Conservation (phyloP, 1,140 invertebrate genomes). For the Drosophila ananassae region DNA sequence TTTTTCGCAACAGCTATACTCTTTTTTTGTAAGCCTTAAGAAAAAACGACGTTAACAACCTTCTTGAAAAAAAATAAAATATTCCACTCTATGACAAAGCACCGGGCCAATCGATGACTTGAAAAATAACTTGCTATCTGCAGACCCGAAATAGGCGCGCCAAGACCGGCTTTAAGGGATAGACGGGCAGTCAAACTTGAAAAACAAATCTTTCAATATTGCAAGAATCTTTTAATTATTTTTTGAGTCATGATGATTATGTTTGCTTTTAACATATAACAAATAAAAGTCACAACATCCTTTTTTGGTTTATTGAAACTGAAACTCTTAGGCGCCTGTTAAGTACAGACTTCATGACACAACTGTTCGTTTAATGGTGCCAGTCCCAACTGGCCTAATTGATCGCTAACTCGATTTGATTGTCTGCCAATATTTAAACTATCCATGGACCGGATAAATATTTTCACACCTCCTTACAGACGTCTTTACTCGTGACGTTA, state of each 20-base stretch:
- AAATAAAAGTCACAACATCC: constrained; percentile 4
- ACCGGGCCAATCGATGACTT: constrained; percentile 69
- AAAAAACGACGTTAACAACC: not conserved
- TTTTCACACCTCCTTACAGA: constrained; percentile 57
- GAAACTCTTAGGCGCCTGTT: not conserved
- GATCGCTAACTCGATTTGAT: constrained; percentile 61
- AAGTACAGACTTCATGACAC: constrained; percentile 56
- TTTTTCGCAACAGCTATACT: constrained; percentile 8
- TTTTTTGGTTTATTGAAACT: constrained; percentile 9
- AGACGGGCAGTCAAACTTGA: constrained; percentile 53
- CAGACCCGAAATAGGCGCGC: constrained; percentile 2
- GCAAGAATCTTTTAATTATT: constrained; percentile 36
- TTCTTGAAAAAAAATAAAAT: not conserved
- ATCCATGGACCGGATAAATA: constrained; percentile 49
- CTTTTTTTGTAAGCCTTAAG: not conserved
- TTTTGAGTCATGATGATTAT: constrained; percentile 4
- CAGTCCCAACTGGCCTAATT: constrained; percentile 28
- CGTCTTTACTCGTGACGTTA: constrained; percentile 10
- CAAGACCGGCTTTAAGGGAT: constrained; percentile 16
- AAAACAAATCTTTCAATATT: constrained; percentile 42
- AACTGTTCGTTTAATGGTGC: constrained; percentile 2
- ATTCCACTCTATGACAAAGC: constrained; percentile 33
- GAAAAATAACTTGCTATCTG: constrained; percentile 48
- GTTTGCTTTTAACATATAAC: no score
- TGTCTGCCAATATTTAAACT: constrained; percentile 58